Conservation (phyloP, 2,888 invertebrate genomes). For the Troides aeacus region DNA sequence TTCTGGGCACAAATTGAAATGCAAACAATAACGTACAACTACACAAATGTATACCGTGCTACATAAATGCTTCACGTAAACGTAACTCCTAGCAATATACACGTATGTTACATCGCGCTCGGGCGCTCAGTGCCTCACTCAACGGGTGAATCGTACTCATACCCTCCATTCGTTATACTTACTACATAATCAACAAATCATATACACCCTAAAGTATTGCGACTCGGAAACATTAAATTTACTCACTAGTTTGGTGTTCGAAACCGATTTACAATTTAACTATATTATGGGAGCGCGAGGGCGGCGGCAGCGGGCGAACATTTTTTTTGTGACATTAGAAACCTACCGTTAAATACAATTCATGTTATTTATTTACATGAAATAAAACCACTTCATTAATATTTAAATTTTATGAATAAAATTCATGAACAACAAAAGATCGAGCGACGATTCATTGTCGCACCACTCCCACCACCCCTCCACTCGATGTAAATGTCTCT, state of each 20-base stretch:
- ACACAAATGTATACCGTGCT: constrained; percentile 46
- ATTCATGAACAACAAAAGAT: neutral
- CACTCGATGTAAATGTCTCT: constrained; percentile 49
- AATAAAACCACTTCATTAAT: neutral
- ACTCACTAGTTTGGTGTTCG: constrained; percentile 74
- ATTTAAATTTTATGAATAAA: neutral
- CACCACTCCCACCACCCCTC: constrained; percentile 32
- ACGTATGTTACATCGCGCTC: constrained; percentile 44
- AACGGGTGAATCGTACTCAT: constrained; percentile 64
- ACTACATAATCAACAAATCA: constrained; percentile 66
- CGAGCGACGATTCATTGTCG: neutral
- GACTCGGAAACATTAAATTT: constrained; percentile 67
- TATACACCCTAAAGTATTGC: constrained; percentile 66
- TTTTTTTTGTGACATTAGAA: constrained; percentile 11
- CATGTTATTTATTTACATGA: neutral
- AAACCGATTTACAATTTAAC: constrained; percentile 61
- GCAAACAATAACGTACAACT: constrained; percentile 55
- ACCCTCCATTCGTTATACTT: constrained; percentile 41
- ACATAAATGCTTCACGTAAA: constrained; percentile 62
- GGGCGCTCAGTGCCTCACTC: constrained; percentile 67
- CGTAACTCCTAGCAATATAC: constrained; percentile 44
- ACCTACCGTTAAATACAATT: neutral
- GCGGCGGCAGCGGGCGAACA: constrained; percentile 37
- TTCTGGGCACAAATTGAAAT: constrained; percentile 46
- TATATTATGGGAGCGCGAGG: constrained; percentile 43